Evolutionary conservation across 2,888 invertebrate genomes (phyloP).

Genomic region (Cerceris ruficornis): DNA sequence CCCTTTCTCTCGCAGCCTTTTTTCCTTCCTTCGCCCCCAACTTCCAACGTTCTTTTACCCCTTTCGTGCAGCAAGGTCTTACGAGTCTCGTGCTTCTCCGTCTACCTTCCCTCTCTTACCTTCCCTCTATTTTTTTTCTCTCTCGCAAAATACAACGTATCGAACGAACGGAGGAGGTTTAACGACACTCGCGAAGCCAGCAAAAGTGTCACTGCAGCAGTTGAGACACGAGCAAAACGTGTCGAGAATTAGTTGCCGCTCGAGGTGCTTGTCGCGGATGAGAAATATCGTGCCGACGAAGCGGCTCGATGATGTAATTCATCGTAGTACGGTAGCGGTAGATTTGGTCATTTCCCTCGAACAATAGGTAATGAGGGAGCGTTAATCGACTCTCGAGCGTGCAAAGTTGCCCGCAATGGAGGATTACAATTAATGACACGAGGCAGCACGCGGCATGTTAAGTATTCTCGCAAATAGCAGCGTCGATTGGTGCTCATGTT

Average conservation of each 20-base stretch:
- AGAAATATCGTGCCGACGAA: slow-evolving; percentile 2
- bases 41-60: slow-evolving; percentile 39
- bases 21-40: slow-evolving; percentile 22
- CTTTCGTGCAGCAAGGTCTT: slow-evolving; percentile 34
- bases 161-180: slow-evolving; percentile 21
- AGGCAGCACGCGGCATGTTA: slow-evolving; percentile 46
- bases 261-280: background rate
- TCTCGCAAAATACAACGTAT: slow-evolving; percentile 33
- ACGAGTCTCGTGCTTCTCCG: background rate
- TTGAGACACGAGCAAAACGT: background rate
- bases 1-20: slow-evolving; percentile 8
- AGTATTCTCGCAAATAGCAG: slow-evolving; percentile 8
- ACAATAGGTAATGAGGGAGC: slow-evolving; percentile 13
- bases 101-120: slow-evolving; percentile 8
- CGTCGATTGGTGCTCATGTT: background rate
- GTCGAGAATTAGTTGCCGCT: background rate
- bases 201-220: slow-evolving; percentile 6
- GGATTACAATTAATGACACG: slow-evolving; percentile 44
- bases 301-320: background rate
- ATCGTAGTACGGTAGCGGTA: background rate
- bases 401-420: slow-evolving; percentile 23
- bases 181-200: slow-evolving; percentile 8
- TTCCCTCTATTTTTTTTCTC: slow-evolving; percentile 9
- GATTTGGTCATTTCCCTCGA: slow-evolving; percentile 2
- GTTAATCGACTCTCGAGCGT: background rate